These are phyloP conservation scores for Aphaenogaster floridana DNA, from an alignment of 1,140 invertebrate species.

Conservation along the genomic window DNA sequence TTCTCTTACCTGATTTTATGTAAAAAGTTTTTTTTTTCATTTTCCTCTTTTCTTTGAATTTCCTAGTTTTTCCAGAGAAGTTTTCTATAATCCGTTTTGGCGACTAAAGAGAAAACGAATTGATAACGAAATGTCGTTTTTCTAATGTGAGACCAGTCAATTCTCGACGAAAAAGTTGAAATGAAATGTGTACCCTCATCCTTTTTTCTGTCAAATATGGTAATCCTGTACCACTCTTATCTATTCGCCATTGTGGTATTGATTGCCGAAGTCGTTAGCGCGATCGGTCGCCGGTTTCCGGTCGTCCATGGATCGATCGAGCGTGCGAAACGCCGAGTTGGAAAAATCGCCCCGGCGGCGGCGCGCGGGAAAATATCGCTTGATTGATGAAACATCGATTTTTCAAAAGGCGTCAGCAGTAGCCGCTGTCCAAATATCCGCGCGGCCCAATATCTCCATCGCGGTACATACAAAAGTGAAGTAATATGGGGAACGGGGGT, in stretches of 20 bases:
- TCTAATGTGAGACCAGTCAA: background rate
- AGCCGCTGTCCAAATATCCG: conserved; percentile 45
- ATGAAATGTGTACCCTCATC: background rate
- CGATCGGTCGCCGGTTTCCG: conserved; percentile 45
- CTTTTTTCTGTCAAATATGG: conserved; percentile 13
- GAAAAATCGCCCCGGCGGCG: conserved; percentile 41
- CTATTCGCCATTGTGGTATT: conserved; percentile 48
- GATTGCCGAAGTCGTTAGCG: conserved; percentile 54
- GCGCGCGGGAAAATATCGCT: conserved; percentile 51
- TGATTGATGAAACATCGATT: conserved; percentile 64
- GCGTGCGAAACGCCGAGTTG: conserved; percentile 27
- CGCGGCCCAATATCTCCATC: conserved; percentile 48
- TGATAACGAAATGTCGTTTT: conserved; percentile 7
- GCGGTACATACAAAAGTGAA: conserved; percentile 39
- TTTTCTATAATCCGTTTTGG: background rate
- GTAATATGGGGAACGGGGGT: background rate
- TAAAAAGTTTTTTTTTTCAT: background rate
- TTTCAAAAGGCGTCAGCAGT: conserved; percentile 54
- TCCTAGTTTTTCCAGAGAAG: background rate
- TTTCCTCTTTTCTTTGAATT: background rate
- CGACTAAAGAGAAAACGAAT: background rate
- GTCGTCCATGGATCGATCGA: conserved; percentile 36
- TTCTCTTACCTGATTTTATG: background rate
- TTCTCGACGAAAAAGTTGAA: background rate
- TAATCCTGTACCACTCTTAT: conserved; percentile 45